Base-by-base conservation (phyloP, 2,888 invertebrate species). In the Hanleya hanleyi region DNA sequence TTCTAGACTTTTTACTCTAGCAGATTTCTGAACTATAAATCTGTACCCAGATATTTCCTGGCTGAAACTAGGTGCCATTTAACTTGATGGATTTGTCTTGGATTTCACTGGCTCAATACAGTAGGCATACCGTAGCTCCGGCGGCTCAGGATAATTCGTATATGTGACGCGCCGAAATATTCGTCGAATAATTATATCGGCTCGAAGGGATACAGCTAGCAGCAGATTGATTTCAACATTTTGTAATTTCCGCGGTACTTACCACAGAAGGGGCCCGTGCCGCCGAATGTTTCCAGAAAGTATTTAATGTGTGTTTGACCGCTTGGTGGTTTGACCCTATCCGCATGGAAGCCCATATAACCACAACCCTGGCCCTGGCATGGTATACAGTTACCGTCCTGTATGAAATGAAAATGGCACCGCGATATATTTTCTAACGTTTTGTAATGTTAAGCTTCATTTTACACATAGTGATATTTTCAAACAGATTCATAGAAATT, bases 351-450 rank as follows among this genome's bases (percentile, higher is more conserved):
- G 5, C 91, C 91, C 86, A 91, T 88, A 35, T 80, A 83, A 3
- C 89, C 86, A 73, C 91, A 90, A 3, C 75, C 76, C 37, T 77
- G 75, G 0, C 71, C 71, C 4, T 77, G 77, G 70, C 90, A 90
- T 18, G 85, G 82, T 47, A 83, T 78, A 86, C 96, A 96, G 72
- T 93, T 93, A 18, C 96, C 96, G 61, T 93, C 94, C 66, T 86
- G 72, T 36, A 73, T 67, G 9, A 12, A 12, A 12, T 41, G 7
- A 7, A 22, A 26, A 41, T 65, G 37, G 18, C 0, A 33, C 15
- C n/a, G 32, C 22, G 36, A 22, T 18, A 33, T 9, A 15, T 22
- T 22, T 22, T 7, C n/a, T 26, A n/a, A 57, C 9, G 22, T n/a
- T 9, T 15, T 26, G 29, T 57, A n/a, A 57, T n/a, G 7, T 9